Percentiles rank a stretch among this genome's conserved stretches.
These are phyloP conservation scores for Patella depressa DNA, from an alignment of 2,888 invertebrate genomes.

Conservation along the genomic window DNA sequence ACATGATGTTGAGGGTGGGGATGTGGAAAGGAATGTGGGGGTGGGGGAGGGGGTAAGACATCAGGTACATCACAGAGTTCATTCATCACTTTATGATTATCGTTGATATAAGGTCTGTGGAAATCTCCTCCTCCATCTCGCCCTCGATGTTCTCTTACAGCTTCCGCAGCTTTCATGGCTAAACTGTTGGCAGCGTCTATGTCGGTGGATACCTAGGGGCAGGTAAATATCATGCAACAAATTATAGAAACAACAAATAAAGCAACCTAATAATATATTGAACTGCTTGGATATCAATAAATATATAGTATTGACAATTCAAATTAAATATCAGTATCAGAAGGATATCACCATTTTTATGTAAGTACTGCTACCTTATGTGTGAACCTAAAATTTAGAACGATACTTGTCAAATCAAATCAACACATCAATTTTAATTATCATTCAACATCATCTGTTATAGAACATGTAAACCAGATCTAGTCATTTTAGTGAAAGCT, in stretches of 20 bases:
- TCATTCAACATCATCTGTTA: too few species aligned
- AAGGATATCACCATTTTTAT: too few species aligned
- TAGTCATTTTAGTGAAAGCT: too few species aligned
- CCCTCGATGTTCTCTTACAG: constrained; percentile 52
- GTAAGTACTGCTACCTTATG: too few species aligned
- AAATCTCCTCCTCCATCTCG: constrained; percentile 24
- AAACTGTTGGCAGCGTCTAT: constrained; percentile 49
- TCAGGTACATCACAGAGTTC: constrained; percentile 18
- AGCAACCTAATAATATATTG: not conserved
- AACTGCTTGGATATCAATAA: too few species aligned
- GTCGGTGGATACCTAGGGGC: constrained; percentile 26
- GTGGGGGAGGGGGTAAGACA: constrained; percentile 17
- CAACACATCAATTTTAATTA: too few species aligned
- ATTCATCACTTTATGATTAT: constrained; percentile 22
- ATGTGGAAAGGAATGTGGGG: constrained; percentile 11
- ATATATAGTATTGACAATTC: too few species aligned
- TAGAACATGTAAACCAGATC: too few species aligned
- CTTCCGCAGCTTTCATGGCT: constrained; percentile 56
- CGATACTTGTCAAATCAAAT: too few species aligned
- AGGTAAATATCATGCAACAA: not conserved
- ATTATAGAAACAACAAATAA: not conserved
- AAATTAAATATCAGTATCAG: too few species aligned
- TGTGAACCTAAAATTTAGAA: too few species aligned
- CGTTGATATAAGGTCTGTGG: constrained; percentile 16
- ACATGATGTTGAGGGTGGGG: constrained; percentile 1